These are phyloP conservation scores for Perodicticus potto DNA, from an alignment of 2,797 vertebrate species.

Conservation along the genomic window DNA sequence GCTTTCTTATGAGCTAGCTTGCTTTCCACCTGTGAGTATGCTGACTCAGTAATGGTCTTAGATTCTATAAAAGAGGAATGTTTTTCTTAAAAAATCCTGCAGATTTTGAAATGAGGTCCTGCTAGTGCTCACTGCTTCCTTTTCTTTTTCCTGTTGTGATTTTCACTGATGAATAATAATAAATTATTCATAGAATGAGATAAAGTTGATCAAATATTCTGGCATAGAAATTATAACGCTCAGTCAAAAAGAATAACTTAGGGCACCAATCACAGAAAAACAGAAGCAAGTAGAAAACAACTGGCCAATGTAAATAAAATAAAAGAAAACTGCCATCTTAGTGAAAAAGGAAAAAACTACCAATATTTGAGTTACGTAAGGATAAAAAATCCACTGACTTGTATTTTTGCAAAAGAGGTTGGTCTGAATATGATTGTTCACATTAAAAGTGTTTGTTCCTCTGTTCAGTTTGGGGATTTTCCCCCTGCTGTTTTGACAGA, in stretches of 20 bases:
- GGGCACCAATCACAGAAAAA: slow-evolving; percentile 38
- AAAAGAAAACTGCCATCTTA: slow-evolving; percentile 76
- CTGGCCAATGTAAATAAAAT: slow-evolving; percentile 63
- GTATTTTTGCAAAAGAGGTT: slow-evolving; percentile 78
- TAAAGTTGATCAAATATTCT: slow-evolving; percentile 40
- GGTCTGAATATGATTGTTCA: slow-evolving; percentile 78
- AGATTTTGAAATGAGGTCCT: slow-evolving; percentile 49
- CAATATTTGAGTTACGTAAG: slow-evolving; percentile 74
- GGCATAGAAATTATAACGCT: slow-evolving; percentile 9
- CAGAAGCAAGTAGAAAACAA: slow-evolving; percentile 7
- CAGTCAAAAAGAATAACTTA: slow-evolving; percentile 3
- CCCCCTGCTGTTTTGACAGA: slow-evolving; percentile 83
- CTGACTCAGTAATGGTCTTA: slow-evolving; percentile 65
- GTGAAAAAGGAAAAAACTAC: slow-evolving; percentile 61
- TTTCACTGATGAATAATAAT: slow-evolving; percentile 56
- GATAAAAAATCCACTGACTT: slow-evolving; percentile 73
- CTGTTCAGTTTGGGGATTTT: slow-evolving; percentile 80
- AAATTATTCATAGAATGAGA: slow-evolving; percentile 44
- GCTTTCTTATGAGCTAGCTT: slow-evolving; percentile 62
- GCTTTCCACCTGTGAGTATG: slow-evolving; percentile 68
- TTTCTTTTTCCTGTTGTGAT: neutral
- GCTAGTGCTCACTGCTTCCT: slow-evolving; percentile 39
- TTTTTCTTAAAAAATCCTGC: slow-evolving; percentile 60
- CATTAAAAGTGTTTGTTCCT: slow-evolving; percentile 81
- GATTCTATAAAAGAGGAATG: slow-evolving; percentile 70